phyloP scores from a whole-genome alignment of 1,140 invertebrate species.

The Lordiphosa collinella region DNA sequence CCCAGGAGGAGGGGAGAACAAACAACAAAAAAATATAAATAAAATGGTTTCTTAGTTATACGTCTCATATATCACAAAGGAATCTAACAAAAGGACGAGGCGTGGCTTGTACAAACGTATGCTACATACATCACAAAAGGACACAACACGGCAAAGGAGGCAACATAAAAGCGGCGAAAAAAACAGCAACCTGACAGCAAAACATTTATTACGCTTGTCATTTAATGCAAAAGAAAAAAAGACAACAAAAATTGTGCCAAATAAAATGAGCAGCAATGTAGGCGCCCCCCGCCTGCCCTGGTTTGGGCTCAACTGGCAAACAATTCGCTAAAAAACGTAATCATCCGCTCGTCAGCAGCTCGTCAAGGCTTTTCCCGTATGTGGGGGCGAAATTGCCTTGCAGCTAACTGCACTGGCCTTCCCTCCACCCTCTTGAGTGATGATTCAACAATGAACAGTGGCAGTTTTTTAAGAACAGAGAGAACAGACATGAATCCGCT shows the following conservation, averaged over 20 bases:
- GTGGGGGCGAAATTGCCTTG: slow-evolving; percentile 28
- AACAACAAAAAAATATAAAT: slow-evolving; percentile 4
- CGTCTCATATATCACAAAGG: slow-evolving; percentile 47
- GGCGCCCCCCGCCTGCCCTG: slow-evolving; percentile 5
- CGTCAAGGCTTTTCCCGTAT: slow-evolving; percentile 48
- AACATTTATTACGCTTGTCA: slow-evolving; percentile 78
- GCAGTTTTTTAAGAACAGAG: slow-evolving; percentile 37
- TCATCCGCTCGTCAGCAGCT: slow-evolving; percentile 69
- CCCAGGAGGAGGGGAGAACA: slow-evolving; percentile 15
- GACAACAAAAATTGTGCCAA: slow-evolving; percentile 41
- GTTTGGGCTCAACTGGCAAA: slow-evolving; percentile 28
- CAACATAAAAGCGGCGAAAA: slow-evolving; percentile 54
- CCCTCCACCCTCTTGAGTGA: slow-evolving; percentile 44
- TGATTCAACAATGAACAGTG: slow-evolving; percentile 75
- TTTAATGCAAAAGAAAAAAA: slow-evolving; percentile 36
- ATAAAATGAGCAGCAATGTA: slow-evolving; percentile 57
- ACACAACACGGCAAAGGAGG: slow-evolving; percentile 59
- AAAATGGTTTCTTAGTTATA: slow-evolving; percentile 19
- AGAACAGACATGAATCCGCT: slow-evolving; percentile 16
- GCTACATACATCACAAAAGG: slow-evolving; percentile 25
- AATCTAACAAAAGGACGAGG: slow-evolving; percentile 45
- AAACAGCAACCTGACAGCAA: slow-evolving; percentile 59
- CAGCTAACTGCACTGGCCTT: slow-evolving; percentile 26
- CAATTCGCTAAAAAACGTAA: slow-evolving; percentile 71
- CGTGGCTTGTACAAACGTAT: slow-evolving; percentile 47